A percentile compares a stretch with the other conserved stretches of the same genome.
Conservation (phyloP, 2,888 invertebrate genomes). For the Parnassius smintheus region DNA sequence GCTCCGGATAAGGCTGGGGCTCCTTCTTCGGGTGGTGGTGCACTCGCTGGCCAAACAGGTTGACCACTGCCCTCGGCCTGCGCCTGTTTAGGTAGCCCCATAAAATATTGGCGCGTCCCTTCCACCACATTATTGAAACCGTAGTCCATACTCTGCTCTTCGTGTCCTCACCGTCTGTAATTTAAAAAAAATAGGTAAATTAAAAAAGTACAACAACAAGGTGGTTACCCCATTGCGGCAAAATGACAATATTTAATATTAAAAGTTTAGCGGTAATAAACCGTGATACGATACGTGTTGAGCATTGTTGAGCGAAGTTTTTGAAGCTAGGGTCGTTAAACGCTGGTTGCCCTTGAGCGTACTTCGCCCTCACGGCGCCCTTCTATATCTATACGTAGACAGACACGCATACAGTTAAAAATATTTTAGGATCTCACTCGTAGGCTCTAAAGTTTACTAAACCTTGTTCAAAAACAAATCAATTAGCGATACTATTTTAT, state of each 20-base stretch:
- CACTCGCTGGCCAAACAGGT: constrained; percentile 58
- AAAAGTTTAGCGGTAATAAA: constrained; percentile 6
- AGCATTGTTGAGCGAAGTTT: constrained; percentile 35
- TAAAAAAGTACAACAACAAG: constrained; percentile 1
- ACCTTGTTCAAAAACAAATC: constrained; percentile 48
- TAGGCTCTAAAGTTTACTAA: constrained; percentile 48
- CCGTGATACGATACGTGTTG: constrained; percentile 31
- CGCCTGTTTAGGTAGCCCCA: constrained; percentile 86
- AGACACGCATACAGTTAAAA: constrained; percentile 38
- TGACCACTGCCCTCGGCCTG: constrained; percentile 63
- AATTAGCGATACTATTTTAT: constrained; percentile 18
- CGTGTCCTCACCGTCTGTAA: constrained; percentile 59
- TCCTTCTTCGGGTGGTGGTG: constrained; percentile 61
- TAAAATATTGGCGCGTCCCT: constrained; percentile 91
- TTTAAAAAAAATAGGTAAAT: constrained; percentile 33
- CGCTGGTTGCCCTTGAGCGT: constrained; percentile 72
- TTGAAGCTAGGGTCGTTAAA: constrained; percentile 63
- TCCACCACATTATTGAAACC: constrained; percentile 89
- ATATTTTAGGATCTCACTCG: constrained; percentile 44
- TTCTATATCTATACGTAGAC: constrained; percentile 29
- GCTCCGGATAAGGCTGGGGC: constrained; percentile 69
- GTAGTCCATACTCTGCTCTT: constrained; percentile 86
- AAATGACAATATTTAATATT: not conserved
- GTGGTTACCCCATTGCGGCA: constrained; percentile 2
- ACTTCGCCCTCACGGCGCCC: constrained; percentile 60